Conservation (phyloP, 2,888 invertebrate species). For the Andrena bucephala region DNA sequence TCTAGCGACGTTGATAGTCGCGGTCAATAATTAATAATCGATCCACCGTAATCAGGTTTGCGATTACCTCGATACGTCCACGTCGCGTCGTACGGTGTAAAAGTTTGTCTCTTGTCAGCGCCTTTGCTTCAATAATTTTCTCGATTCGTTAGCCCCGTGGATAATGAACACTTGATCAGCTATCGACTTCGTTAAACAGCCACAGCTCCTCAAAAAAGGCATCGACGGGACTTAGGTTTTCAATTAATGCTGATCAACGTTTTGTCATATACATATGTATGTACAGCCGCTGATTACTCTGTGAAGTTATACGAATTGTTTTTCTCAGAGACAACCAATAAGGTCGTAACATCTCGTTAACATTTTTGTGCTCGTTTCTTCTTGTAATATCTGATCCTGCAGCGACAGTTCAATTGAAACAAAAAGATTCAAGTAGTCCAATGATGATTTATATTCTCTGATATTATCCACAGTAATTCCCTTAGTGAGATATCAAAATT, state of each 20-base stretch:
- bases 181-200: background rate
- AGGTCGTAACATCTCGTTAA: background rate
- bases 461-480: too few species aligned
- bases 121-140: background rate
- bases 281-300: background rate
- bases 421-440: too few species aligned
- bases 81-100: background rate
- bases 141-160: background rate
- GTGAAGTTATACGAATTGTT: background rate
- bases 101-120: background rate
- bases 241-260: background rate
- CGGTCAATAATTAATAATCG: slow-evolving; percentile 16
- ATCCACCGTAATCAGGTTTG: background rate
- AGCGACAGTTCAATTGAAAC: too few species aligned
- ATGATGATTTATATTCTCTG: too few species aligned
- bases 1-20: background rate
- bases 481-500: too few species aligned
- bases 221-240: background rate
- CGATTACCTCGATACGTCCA: background rate
- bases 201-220: background rate
- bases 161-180: background rate
- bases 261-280: background rate
- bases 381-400: too few species aligned
- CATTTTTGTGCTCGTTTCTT: background rate
- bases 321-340: background rate